Evolutionary conservation across 2,888 invertebrate genomes (phyloP).

Genomic region (Buathra laborator): DNA sequence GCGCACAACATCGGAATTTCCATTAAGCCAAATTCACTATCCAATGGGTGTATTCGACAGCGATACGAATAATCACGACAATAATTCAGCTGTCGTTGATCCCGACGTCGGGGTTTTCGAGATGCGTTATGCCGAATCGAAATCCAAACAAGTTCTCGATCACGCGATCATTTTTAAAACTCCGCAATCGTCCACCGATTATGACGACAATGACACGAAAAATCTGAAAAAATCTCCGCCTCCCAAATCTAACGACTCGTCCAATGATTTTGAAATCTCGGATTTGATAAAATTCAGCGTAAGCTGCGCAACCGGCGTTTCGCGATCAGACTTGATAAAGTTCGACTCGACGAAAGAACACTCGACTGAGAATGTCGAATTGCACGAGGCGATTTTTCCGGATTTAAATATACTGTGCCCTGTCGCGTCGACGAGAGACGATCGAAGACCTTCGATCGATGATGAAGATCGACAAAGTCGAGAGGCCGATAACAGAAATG

Average conservation of each 20-base stretch:
- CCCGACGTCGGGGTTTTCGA: slow-evolving; percentile 57
- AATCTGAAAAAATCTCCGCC: neutral
- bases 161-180: neutral
- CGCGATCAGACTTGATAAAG: slow-evolving; percentile 54
- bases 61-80: slow-evolving; percentile 14
- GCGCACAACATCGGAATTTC: slow-evolving; percentile 29
- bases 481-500: neutral
- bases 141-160: slow-evolving; percentile 51
- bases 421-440: slow-evolving; percentile 1
- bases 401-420: slow-evolving; percentile 38
- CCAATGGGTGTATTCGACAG: slow-evolving; percentile 53
- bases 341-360: slow-evolving; percentile 35
- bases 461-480: neutral
- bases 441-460: neutral
- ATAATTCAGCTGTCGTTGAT: slow-evolving; percentile 24
- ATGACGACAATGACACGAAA: neutral
- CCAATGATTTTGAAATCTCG: slow-evolving; percentile 30
- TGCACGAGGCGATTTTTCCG: slow-evolving; percentile 38
- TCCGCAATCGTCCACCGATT: neutral
- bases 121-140: slow-evolving; percentile 43
- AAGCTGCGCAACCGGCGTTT: slow-evolving; percentile 3
- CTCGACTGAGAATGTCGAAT: neutral
- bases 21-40: slow-evolving; percentile 54
- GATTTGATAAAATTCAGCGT: slow-evolving; percentile 73
- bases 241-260: neutral